A percentile compares a stretch with the other conserved stretches of the same genome.
Conservation (phyloP, 2,797 vertebrate genomes). For the Tenualosa thibaudeaui region DNA sequence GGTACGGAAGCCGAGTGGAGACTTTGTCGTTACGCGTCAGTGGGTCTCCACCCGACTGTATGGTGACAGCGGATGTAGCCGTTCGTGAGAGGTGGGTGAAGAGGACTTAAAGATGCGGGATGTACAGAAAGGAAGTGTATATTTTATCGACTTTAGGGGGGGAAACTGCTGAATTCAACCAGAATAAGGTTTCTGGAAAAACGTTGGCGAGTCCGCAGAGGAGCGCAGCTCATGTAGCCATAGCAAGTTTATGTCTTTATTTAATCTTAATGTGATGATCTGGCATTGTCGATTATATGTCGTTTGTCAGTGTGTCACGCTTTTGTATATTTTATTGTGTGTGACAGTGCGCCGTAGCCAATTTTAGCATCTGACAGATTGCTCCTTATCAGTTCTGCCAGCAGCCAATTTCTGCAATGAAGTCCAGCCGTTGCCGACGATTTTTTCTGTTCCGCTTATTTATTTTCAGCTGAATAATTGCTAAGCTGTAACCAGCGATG, state of each 20-base stretch:
- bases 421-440: conserved; percentile 26
- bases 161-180: background rate
- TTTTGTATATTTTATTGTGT: conserved; percentile 22
- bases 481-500: conserved; percentile 37
- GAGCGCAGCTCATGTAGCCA: background rate
- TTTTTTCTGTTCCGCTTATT: conserved; percentile 34
- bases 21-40: conserved; percentile 37
- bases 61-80: conserved; percentile 46
- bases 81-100: conserved; percentile 32
- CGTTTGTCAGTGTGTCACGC: conserved; percentile 7
- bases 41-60: conserved; percentile 55
- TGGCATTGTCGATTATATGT: background rate
- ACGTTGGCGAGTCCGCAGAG: background rate
- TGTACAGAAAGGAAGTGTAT: background rate
- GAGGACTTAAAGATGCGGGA: conserved; percentile 12
- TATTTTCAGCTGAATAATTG: conserved; percentile 29
- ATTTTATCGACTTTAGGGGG: background rate
- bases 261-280: background rate
- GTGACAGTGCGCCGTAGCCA: background rate
- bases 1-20: conserved; percentile 46
- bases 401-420: conserved; percentile 31
- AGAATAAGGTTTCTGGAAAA: background rate
- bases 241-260: conserved; percentile 11
- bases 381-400: background rate
- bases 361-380: conserved; percentile 10